phyloP scores from a whole-genome alignment of 2,113 vertebrate genomes.

The Fulica atra region DNA sequence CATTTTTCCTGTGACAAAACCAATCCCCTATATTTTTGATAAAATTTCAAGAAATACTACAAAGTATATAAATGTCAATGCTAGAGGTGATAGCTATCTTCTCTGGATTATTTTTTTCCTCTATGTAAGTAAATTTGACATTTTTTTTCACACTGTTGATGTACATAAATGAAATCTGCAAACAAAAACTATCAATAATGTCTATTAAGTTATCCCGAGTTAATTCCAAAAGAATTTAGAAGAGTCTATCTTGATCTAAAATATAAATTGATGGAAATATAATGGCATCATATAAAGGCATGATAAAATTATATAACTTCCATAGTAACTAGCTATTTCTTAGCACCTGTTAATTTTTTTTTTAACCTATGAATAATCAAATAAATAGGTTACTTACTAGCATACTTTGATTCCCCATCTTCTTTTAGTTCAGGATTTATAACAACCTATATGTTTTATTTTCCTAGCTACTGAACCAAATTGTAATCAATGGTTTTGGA shows the following conservation, averaged over 20 bases:
- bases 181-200: not conserved
- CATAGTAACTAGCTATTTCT: rapidly evolving
- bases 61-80: not conserved
- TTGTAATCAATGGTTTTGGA: not conserved
- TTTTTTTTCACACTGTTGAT: not conserved
- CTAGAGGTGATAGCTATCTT: not conserved
- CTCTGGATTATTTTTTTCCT: not conserved
- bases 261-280: not conserved
- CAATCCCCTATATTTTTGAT: not conserved
- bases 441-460: not conserved
- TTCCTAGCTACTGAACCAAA: not conserved
- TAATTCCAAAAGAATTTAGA: not conserved
- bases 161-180: not conserved
- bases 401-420: not conserved
- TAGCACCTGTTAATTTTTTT: not conserved
- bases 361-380: not conserved
- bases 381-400: not conserved
- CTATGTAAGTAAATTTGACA: not conserved
- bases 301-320: not conserved
- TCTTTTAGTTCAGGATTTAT: not conserved
- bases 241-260: not conserved
- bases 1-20: not conserved
- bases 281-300: not conserved
- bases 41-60: not conserved
- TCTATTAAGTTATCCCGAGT: not conserved